phyloP scores from a whole-genome alignment of 2,113 vertebrate species.

The Nicator chloris region DNA sequence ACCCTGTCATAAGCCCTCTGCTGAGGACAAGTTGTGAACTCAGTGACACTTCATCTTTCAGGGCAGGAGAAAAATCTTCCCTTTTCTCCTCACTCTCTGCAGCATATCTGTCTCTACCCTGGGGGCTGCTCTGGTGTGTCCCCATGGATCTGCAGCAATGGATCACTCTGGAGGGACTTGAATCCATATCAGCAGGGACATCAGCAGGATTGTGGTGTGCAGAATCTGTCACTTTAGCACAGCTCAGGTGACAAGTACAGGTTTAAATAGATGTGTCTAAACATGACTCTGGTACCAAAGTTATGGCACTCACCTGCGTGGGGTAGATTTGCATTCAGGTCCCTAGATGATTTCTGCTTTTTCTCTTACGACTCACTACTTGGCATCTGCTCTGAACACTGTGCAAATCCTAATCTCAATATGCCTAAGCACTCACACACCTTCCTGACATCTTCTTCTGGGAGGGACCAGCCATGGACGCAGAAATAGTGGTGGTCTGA shows the following conservation, averaged over 20 bases:
- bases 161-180: accelerated
- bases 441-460: background rate
- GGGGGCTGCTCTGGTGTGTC: background rate
- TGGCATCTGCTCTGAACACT: background rate
- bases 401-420: background rate
- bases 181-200: background rate
- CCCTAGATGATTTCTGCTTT: background rate
- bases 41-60: background rate
- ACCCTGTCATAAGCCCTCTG: accelerated
- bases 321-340: background rate
- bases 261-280: background rate
- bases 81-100: background rate
- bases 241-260: background rate
- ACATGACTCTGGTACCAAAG: background rate
- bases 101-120: accelerated
- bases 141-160: accelerated
- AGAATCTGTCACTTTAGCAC: background rate
- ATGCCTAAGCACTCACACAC: background rate
- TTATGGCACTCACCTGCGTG: background rate
- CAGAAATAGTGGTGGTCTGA: background rate
- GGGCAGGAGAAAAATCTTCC: background rate
- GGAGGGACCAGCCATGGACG: background rate
- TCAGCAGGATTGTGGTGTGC: accelerated
- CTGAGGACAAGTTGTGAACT: accelerated
- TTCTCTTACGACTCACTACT: background rate